phyloP scores from a whole-genome alignment of 1,140 invertebrate species.

The Atta colombica region DNA sequence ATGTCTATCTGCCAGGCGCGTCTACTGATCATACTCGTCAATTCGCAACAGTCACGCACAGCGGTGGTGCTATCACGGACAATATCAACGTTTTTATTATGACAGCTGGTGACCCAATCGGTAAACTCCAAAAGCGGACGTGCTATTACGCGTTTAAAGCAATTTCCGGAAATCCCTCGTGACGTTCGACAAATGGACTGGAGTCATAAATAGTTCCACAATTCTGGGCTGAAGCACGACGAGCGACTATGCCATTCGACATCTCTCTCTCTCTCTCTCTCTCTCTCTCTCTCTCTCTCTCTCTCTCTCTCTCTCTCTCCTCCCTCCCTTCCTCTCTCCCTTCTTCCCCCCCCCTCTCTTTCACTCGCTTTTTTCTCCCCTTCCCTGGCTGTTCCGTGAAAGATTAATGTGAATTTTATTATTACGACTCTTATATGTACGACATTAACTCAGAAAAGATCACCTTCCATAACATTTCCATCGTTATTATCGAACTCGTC shows the following conservation, averaged over 20 bases:
- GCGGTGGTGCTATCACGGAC: constrained; percentile 56
- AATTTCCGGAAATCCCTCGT: constrained; percentile 62
- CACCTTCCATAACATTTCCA: constrained; percentile 24
- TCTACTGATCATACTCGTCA: constrained; percentile 54
- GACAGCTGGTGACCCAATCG: constrained; percentile 43
- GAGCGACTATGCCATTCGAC: constrained; percentile 7
- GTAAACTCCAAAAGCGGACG: constrained; percentile 54
- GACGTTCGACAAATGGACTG: constrained; percentile 65
- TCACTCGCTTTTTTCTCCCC: neutral
- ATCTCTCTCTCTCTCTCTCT: no score
- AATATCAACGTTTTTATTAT: constrained; percentile 63
- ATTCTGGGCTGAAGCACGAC: constrained; percentile 41
- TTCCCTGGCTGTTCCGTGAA: constrained; percentile 17
- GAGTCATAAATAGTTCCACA: constrained; percentile 61
- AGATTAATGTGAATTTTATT: constrained; percentile 66
- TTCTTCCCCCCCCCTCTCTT: neutral
- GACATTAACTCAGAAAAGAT: constrained; percentile 43
- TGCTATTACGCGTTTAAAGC: constrained; percentile 63
- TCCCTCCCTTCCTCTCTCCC: no score
- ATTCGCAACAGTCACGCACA: constrained; percentile 66
- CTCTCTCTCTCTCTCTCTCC: neutral
- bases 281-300: neutral
- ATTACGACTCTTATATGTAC: constrained; percentile 58
- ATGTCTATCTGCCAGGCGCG: constrained; percentile 17
- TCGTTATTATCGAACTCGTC: constrained; percentile 52